A percentile compares a stretch with the other conserved stretches of the same genome.
These are phyloP conservation scores for Colletes collaris DNA, from an alignment of 2,888 invertebrate species.

Conservation along the genomic window DNA sequence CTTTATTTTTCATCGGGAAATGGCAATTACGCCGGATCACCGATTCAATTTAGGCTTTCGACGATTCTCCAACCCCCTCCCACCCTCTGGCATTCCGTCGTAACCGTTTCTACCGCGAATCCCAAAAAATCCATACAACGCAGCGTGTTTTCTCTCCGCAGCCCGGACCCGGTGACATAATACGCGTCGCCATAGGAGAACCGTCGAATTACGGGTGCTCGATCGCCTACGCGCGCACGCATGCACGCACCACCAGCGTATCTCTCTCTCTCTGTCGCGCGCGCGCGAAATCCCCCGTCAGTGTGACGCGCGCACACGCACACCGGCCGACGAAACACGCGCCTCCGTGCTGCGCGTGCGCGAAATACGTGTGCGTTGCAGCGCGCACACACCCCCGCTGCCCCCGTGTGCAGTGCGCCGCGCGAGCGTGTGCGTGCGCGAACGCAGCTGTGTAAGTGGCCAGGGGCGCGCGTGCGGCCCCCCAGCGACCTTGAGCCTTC, in stretches of 20 bases:
- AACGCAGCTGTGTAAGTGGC: slow-evolving; percentile 67
- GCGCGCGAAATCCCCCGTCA: background rate
- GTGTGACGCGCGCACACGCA: slow-evolving; percentile 15
- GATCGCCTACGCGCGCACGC: slow-evolving; percentile 28
- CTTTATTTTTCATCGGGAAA: background rate
- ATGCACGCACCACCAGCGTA: slow-evolving; percentile 7
- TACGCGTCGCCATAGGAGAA: slow-evolving; percentile 63
- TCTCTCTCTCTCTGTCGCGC: background rate
- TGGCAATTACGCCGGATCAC: background rate
- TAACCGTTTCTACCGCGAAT: too few species aligned
- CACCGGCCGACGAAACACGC: slow-evolving; percentile 13
- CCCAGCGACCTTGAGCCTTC: slow-evolving; percentile 80
- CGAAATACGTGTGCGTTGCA: slow-evolving; percentile 55
- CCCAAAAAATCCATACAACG: slow-evolving; percentile 43
- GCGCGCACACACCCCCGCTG: slow-evolving; percentile 43
- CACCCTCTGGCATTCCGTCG: background rate
- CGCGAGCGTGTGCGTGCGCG: slow-evolving; percentile 39
- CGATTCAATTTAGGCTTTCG: background rate
- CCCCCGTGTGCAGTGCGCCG: slow-evolving; percentile 47
- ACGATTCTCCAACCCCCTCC: background rate
- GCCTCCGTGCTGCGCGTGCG: slow-evolving; percentile 36
- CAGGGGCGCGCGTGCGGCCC: slow-evolving; percentile 80
- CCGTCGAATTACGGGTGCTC: slow-evolving; percentile 59
- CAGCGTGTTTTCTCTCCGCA: slow-evolving; percentile 49
- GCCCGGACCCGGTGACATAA: slow-evolving; percentile 62